Evolutionary conservation across 2,888 invertebrate species (phyloP).

Genomic region (Tinea semifulvella): DNA sequence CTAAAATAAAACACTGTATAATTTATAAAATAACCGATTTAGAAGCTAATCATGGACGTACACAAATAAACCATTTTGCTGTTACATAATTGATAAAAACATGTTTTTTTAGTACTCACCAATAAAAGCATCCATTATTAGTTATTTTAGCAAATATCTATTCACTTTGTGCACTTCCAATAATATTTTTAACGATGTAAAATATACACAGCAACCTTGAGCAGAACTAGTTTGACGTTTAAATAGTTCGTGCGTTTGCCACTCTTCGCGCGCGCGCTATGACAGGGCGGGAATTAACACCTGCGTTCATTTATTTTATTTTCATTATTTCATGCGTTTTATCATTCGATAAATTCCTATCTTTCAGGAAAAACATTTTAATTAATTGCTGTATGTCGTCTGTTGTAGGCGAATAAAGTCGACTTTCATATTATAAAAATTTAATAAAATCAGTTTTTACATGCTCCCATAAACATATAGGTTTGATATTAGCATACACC

Average conservation of each 20-base stretch:
- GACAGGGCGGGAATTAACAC: neutral
- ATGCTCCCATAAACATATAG: no score
- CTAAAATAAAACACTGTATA: no score
- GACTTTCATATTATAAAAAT: no score
- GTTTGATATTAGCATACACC: no score
- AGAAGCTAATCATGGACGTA: neutral
- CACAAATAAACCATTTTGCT: neutral
- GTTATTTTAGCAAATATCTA: neutral
- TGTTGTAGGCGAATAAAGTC: no score
- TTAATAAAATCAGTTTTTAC: no score
- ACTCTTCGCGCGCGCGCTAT: neutral
- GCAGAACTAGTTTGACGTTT: neutral
- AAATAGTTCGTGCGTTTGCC: neutral
- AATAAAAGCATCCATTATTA: neutral
- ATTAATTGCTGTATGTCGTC: no score
- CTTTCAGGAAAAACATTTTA: no score
- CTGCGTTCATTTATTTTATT: slow-evolving; percentile 1
- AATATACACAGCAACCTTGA: neutral
- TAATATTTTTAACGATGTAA: neutral
- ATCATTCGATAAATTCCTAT: neutral
- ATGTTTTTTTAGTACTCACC: neutral
- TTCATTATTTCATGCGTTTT: no score
- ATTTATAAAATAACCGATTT: no score
- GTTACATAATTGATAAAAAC: neutral
- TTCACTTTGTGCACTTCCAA: neutral